Conservation (phyloP, 2,888 invertebrate species). For the Auanema freiburgensis region DNA sequence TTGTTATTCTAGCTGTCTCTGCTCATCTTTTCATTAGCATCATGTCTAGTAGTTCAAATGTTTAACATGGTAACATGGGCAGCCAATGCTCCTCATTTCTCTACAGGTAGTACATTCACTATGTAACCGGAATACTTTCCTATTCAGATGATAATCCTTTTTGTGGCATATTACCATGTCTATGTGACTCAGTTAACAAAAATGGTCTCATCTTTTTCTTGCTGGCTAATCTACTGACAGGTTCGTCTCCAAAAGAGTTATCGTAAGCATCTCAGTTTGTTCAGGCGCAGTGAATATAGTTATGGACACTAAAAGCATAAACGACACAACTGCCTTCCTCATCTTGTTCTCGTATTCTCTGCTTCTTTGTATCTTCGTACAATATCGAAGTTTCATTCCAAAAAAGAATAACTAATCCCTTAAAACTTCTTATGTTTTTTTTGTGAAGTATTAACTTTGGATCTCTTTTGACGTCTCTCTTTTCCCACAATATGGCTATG, state of each 20-base stretch:
- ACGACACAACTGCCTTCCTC: slow-evolving; percentile 3
- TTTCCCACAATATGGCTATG: neutral
- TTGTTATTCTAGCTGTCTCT: slow-evolving; percentile 34
- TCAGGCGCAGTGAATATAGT: slow-evolving; percentile 16
- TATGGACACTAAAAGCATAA: neutral
- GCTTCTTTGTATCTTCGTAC: slow-evolving; percentile 12
- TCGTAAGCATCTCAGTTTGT: neutral
- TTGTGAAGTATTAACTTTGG: slow-evolving; percentile 1
- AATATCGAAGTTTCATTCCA: slow-evolving; percentile 5
- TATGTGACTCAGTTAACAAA: slow-evolving; percentile 46
- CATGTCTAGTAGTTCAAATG: slow-evolving; percentile 38
- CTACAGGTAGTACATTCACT: slow-evolving; percentile 20
- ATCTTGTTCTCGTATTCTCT: slow-evolving; percentile 9
- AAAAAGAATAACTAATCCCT: neutral
- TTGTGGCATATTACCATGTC: slow-evolving; percentile 39
- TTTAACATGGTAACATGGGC: slow-evolving; percentile 40
- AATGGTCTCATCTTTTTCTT: slow-evolving; percentile 80
- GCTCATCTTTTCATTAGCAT: slow-evolving; percentile 26
- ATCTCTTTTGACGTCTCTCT: neutral
- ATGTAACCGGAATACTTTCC: neutral
- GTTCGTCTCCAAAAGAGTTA: slow-evolving; percentile 63
- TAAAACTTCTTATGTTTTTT: neutral
- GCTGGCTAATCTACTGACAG: slow-evolving; percentile 81
- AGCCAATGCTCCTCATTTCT: slow-evolving; percentile 42
- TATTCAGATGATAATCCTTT: slow-evolving; percentile 48